Percentiles rank a stretch among this genome's conserved stretches.
Conservation (phyloP, 2,797 vertebrate genomes). For the Emys orbicularis region DNA sequence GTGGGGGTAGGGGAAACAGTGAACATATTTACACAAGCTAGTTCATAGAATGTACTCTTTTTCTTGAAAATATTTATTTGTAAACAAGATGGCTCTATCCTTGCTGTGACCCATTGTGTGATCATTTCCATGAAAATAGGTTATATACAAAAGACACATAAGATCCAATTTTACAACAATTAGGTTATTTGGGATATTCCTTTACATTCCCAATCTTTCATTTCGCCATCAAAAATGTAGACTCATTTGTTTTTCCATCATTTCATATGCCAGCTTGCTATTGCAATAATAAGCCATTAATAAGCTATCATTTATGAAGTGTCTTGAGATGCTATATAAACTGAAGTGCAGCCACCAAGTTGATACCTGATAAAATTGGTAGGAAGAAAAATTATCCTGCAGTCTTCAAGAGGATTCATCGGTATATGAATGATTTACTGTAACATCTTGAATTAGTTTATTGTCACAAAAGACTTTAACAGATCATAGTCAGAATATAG, state of each 20-base stretch:
- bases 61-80: constrained; percentile 30
- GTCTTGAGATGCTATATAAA: neutral
- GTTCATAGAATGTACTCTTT: neutral
- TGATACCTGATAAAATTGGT: neutral
- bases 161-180: neutral
- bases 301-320: neutral
- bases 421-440: neutral
- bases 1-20: neutral
- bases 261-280: neutral
- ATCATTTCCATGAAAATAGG: neutral
- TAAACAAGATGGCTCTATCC: neutral
- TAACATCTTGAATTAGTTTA: constrained; percentile 66
- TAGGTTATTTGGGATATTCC: neutral
- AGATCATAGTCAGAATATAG: constrained; percentile 18
- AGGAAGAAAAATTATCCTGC: neutral
- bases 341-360: neutral
- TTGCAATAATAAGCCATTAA: neutral
- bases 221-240: neutral
- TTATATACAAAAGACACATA: neutral
- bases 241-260: fast-evolving
- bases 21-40: neutral
- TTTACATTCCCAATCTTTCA: neutral
- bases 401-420: neutral
- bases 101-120: neutral
- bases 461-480: constrained; percentile 40